phyloP scores from a whole-genome alignment of 1,140 invertebrate species.

The Nasonia vitripennis region DNA sequence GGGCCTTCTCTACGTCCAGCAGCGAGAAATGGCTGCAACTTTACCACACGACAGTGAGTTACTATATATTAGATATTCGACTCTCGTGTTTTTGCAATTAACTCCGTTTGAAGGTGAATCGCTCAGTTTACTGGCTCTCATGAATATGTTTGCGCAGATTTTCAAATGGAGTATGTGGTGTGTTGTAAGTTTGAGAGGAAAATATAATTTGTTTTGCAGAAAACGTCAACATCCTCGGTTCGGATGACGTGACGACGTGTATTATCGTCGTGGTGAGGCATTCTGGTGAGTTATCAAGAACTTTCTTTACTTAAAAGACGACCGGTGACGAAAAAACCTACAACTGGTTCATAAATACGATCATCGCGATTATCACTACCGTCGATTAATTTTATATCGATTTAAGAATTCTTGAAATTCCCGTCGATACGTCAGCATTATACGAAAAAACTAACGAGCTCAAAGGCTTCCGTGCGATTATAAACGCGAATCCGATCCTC shows the following conservation, averaged over 20 bases:
- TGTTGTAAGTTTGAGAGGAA: neutral
- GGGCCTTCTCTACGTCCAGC: slow-evolving; percentile 91
- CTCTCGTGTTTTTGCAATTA: too few relatives aligned
- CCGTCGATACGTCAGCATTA: too few relatives aligned
- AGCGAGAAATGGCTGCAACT: slow-evolving; percentile 93
- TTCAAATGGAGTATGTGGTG: neutral
- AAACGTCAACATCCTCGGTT: slow-evolving; percentile 91
- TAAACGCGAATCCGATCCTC: neutral
- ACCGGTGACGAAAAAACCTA: too few relatives aligned
- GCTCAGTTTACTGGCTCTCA: neutral
- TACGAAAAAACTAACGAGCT: too few relatives aligned
- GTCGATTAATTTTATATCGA: too few relatives aligned
- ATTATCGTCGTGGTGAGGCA: slow-evolving; percentile 92
- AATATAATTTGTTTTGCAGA: slow-evolving; percentile 74
- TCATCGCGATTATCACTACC: neutral
- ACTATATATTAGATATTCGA: neutral
- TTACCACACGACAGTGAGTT: slow-evolving; percentile 92
- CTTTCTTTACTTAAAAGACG: too few relatives aligned
- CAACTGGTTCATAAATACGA: too few relatives aligned
- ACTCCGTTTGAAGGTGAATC: neutral
- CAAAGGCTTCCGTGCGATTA: neutral
- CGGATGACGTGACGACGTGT: slow-evolving; percentile 96
- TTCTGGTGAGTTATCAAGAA: slow-evolving; percentile 82
- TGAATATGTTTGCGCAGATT: too few relatives aligned
- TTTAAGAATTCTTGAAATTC: too few relatives aligned